Conservation (phyloP, 2,888 invertebrate genomes). For the Synanthedon myopaeformis region DNA sequence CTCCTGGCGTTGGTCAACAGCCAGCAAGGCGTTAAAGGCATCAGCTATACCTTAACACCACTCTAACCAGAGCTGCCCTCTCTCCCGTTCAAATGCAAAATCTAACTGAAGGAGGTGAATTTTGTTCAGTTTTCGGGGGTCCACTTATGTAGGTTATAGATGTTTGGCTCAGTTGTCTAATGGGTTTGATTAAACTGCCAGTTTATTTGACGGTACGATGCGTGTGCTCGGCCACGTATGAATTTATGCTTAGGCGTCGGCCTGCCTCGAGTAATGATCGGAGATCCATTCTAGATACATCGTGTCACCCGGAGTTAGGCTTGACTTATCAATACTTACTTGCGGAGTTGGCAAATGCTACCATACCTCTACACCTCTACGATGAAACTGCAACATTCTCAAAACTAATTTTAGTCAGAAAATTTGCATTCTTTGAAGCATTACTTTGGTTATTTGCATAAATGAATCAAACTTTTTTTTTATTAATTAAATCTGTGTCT, state of each 20-base stretch:
- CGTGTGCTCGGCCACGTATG: slow-evolving; percentile 63
- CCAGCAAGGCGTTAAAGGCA: slow-evolving; percentile 70
- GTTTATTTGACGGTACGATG: slow-evolving; percentile 69
- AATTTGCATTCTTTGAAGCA: too few species aligned
- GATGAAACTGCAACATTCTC: too few species aligned
- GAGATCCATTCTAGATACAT: slow-evolving; percentile 26
- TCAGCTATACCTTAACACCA: slow-evolving; percentile 56
- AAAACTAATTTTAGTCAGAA: too few species aligned
- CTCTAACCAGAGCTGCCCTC: slow-evolving; percentile 32
- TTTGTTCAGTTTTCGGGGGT: slow-evolving; percentile 30
- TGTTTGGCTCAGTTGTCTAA: slow-evolving; percentile 69
- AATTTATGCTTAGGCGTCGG: slow-evolving; percentile 63
- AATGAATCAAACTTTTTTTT: too few species aligned
- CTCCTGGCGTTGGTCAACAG: slow-evolving; percentile 65
- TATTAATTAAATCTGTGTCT: too few species aligned
- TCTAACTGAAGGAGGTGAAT: slow-evolving; percentile 19
- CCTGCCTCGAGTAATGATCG: slow-evolving; percentile 26
- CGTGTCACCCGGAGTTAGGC: neutral
- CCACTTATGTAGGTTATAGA: slow-evolving; percentile 36
- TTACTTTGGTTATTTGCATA: too few species aligned
- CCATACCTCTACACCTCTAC: too few species aligned
- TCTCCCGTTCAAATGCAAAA: slow-evolving; percentile 13
- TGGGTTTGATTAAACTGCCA: slow-evolving; percentile 70
- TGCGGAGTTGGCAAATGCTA: too few species aligned
- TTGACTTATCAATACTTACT: neutral